Evolutionary conservation across 2,888 invertebrate genomes (phyloP).

Genomic region (Ischnura elegans): DNA sequence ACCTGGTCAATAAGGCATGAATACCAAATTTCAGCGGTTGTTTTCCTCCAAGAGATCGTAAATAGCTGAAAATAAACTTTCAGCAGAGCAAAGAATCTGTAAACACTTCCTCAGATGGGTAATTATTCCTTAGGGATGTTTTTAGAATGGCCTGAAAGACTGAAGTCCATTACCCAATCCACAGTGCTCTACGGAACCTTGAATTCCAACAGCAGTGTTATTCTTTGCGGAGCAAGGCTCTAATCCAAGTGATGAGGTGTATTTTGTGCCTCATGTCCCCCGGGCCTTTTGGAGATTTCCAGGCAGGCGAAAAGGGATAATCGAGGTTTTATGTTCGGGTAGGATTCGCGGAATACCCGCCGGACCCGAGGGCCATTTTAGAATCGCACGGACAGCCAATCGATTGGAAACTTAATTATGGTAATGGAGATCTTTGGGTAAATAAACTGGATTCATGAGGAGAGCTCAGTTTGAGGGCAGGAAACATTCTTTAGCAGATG

Average conservation of each 20-base stretch:
- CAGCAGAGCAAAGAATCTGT: no score
- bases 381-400: neutral
- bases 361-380: neutral
- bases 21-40: no score
- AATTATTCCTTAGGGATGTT: neutral
- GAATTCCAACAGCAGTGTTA: neutral
- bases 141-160: neutral
- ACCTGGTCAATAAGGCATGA: no score
- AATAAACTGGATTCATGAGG: conserved; percentile 22
- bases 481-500: neutral
- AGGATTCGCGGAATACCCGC: neutral
- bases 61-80: no score
- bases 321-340: neutral
- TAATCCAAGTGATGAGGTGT: neutral
- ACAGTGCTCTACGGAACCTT: neutral
- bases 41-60: no score
- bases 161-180: neutral
- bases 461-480: neutral
- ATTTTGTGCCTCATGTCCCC: neutral
- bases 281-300: neutral
- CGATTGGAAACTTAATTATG: conserved; percentile 47
- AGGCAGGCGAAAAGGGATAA: conserved; percentile 4
- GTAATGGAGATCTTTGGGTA: conserved; percentile 44
- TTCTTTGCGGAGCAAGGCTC: neutral
- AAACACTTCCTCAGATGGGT: neutral